Evolutionary conservation across 2,888 invertebrate species (phyloP), one percentile per base, ranked within the genome.

Genomic region (Ichneumoninae sp.): DNA sequence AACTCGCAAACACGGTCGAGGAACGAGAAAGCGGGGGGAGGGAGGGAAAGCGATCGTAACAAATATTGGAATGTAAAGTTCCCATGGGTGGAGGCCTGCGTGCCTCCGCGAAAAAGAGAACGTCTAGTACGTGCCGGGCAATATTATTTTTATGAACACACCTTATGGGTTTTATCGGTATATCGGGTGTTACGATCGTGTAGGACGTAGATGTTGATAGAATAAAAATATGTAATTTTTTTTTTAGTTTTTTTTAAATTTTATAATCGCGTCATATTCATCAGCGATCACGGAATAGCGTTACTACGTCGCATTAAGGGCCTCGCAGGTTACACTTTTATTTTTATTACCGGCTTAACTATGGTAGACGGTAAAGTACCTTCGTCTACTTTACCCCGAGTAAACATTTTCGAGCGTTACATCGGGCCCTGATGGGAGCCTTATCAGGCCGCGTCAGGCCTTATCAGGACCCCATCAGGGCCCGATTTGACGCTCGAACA

Each of bases 31-130:
- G 0, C 16, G 44, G 44, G 4, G 16, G 44, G 44, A 54, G 26
- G 40, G 33, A 57, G 63, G 70, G 26, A 71, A 76, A 54, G 40
- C 70, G 76, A 81, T 71, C 76, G 71, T 63, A 76, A 54, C 40
- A 76, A 54, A 81, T 76, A 81, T 76, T 81, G 81, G 54, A 81
- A 81, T 71, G 63, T 54, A 66, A 71, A 76, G 70, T 76, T 81
- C 54, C 76, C 44, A 50, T 16, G 22, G 50, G 40, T n/a, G 19
- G 22, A 30, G 40, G n/a, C 33, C 22, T 60, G 33, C 47, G 81
- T 52, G 75, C 63, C 69, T 63, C 69, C 57, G 52, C 47, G 44
- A 68, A 50, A 60, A 54, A 50, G 44, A 19, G 71, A 71, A 76
- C 63, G 50, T 50, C 33, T 52, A 10, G 52, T 75, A 60, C 74